Percentiles rank a stretch among this genome's conserved stretches.
These are phyloP conservation scores for Formicarius rufipectus DNA, from an alignment of 2,113 vertebrate genomes.

Conservation along the genomic window DNA sequence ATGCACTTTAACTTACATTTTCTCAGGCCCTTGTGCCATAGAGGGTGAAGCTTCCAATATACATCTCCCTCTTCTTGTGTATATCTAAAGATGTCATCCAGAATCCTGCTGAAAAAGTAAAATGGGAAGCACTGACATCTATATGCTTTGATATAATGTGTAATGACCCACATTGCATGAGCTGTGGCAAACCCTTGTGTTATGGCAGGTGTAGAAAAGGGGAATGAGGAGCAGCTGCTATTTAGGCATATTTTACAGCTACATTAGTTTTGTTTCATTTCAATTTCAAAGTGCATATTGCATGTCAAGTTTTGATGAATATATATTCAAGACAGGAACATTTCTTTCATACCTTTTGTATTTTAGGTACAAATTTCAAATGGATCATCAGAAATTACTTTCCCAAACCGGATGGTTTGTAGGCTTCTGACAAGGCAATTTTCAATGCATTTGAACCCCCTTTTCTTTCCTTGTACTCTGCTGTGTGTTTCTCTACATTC, in stretches of 20 bases:
- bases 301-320: not conserved
- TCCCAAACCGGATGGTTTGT: not conserved
- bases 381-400: not conserved
- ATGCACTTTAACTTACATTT: not conserved
- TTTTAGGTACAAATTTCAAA: not conserved
- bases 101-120: not conserved
- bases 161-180: not conserved
- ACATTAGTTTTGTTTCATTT: not conserved
- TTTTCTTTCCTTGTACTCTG: not conserved
- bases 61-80: not conserved
- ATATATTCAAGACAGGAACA: not conserved
- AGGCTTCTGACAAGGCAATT: not conserved
- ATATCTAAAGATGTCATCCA: not conserved
- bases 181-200: not conserved
- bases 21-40: not conserved
- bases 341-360: not conserved
- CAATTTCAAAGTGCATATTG: not conserved
- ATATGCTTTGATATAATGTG: not conserved
- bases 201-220: not conserved
- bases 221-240: not conserved
- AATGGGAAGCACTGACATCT: not conserved
- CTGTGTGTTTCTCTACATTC: not conserved
- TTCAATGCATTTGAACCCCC: not conserved
- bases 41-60: not conserved
- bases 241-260: not conserved